A percentile compares a stretch with the other conserved stretches of the same genome.
phyloP scores from a whole-genome alignment of 2,888 invertebrate genomes.

The Lepidochrysops patricia region DNA sequence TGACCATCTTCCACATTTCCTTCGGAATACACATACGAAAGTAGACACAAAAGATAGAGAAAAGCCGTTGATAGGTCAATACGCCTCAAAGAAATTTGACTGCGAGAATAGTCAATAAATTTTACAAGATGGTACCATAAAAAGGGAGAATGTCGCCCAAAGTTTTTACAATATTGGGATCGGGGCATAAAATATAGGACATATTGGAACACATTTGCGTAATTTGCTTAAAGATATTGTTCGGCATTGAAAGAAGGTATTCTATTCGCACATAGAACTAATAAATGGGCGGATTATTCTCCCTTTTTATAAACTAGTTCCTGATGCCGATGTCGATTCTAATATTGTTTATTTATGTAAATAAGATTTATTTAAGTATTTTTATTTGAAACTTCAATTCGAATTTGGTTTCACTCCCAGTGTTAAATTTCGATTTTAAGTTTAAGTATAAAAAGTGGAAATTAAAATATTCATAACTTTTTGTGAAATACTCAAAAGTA shows the following conservation, averaged over 20 bases:
- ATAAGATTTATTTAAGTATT: too few species aligned
- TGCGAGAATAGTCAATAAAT: constrained; percentile 12
- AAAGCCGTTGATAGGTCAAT: constrained; percentile 10
- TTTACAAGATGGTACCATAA: constrained; percentile 13
- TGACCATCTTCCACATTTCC: not conserved
- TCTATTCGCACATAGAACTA: not conserved
- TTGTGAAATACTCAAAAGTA: not conserved
- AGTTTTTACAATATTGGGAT: constrained; percentile 13
- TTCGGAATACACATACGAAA: not conserved
- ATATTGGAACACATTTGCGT: constrained; percentile 12
- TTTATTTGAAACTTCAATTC: too few species aligned
- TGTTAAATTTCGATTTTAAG: not conserved
- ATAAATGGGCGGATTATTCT: not conserved
- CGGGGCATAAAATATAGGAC: constrained; percentile 11
- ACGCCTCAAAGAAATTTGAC: constrained; percentile 8
- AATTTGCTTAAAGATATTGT: constrained; percentile 12
- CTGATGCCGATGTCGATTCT: not conserved
- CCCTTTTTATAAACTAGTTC: not conserved
- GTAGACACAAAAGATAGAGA: constrained; percentile 7
- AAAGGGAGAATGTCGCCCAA: constrained; percentile 11
- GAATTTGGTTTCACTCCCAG: too few species aligned
- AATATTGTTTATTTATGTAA: too few species aligned
- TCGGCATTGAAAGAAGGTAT: constrained; percentile 5
- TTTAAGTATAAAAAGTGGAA: not conserved
- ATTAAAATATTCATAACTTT: not conserved